Conservation (phyloP, 2,113 vertebrate genomes). For the Xiphophorus couchianus region DNA sequence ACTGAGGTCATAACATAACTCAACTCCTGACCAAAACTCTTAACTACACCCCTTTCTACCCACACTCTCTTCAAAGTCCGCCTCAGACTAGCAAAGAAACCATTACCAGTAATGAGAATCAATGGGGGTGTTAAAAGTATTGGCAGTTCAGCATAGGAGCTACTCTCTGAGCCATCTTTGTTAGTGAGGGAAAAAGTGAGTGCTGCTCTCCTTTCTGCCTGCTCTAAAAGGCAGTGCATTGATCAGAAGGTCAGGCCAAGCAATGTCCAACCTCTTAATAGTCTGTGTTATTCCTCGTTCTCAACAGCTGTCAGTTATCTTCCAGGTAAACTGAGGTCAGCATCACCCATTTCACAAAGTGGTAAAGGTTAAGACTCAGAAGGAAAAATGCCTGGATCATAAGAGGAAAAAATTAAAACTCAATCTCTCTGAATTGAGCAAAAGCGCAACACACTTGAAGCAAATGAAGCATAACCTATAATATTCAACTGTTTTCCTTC, state of each 20-base stretch:
- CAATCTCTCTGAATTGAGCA: constrained; percentile 16
- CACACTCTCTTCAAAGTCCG: constrained; percentile 45
- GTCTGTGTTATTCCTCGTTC: constrained; percentile 53
- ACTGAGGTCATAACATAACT: constrained; percentile 25
- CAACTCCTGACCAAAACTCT: constrained; percentile 22
- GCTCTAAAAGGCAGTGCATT: constrained; percentile 64
- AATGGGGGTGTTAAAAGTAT: constrained; percentile 71
- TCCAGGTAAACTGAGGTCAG: constrained; percentile 39
- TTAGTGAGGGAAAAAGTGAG: constrained; percentile 62
- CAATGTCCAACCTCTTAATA: constrained; percentile 60
- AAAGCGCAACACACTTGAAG: background rate
- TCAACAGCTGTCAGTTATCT: constrained; percentile 55
- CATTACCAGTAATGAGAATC: constrained; percentile 75
- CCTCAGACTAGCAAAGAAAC: constrained; percentile 59
- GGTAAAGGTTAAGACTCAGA: constrained; percentile 2
- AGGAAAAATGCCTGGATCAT: background rate
- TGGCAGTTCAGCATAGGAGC: constrained; percentile 58
- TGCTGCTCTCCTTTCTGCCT: constrained; percentile 40
- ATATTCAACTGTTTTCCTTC: background rate
- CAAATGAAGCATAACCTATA: constrained; percentile 12
- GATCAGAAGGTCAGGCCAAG: constrained; percentile 69
- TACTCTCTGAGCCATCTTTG: constrained; percentile 63
- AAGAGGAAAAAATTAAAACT: constrained; percentile 11
- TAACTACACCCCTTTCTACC: constrained; percentile 27
- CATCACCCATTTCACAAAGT: constrained; percentile 5